Base-by-base conservation (phyloP, 2,797 vertebrate species). In the Aselliscus stoliczkanus region DNA sequence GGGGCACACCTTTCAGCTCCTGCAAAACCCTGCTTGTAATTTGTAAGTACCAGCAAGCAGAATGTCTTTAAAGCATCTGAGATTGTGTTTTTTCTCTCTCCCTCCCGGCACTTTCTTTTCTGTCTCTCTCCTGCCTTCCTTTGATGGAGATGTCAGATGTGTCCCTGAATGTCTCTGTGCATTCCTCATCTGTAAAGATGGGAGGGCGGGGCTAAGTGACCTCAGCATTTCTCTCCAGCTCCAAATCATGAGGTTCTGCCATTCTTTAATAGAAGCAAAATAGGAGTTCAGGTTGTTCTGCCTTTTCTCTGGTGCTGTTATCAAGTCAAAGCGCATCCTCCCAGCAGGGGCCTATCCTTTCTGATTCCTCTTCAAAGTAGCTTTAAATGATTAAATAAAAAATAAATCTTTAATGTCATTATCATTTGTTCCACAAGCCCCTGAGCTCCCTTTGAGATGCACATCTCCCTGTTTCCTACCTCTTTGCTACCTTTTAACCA, bases 261-360 rank as follows among this genome's bases (percentile, higher is more conserved):
- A 44, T 93, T 95, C 95, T 96, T 96, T 97, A 95, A 96, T 94
- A 95, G 90, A 94, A 91, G 69, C 77, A 96, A 96, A 96, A 92
- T 56, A 95, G 79, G 64, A 96, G 96, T 97, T 96, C 95, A 79
- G 52, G 85, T 96, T 94, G 94, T 82, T 95, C 88, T 97, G 93
- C 93, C 95, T 97, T 95, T 92, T 65, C 64, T 87, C 58, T 73
- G 85, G 64, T n/a, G 34, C 88, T 86, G 50, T 88, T 86, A 80
- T 18, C 50, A 27, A 64, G 94, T 96, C 95, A 95, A 44, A 95
- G 85, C 50, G 52, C 82, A 60, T 93, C 64, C 62, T 88, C 88
- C 84, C 42, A 50, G 62, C 69, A 79, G 72, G 39, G 39, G 65
- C 47, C 88, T 80, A 50, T 5, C 37, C 64, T 88, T 73, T 39